Conservation (phyloP, 1,140 invertebrate genomes). For the Trichogramma pretiosum region DNA sequence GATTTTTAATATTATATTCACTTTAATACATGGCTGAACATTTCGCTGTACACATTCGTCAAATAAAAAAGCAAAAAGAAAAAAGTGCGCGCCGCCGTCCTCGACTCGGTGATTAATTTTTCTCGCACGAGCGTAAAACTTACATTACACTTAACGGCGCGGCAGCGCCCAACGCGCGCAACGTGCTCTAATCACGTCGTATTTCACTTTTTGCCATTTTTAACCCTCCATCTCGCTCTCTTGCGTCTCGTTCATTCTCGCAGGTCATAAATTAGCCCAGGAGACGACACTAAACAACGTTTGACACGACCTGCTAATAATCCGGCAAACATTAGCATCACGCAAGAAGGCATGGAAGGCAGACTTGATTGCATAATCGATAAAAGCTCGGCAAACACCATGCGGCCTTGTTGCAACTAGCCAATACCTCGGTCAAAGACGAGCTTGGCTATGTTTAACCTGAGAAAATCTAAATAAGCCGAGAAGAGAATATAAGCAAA, state of each 20-base stretch:
- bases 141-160: too few species aligned
- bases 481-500: too few species aligned
- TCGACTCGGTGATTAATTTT: conserved; percentile 19
- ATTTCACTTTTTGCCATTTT: conserved; percentile 17
- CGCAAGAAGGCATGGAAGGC: background rate
- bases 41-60: too few species aligned
- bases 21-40: too few species aligned
- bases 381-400: background rate
- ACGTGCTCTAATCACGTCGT: conserved; percentile 15
- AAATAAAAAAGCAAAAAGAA: conserved; percentile 1
- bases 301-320: conserved; percentile 17
- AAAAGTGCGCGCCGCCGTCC: background rate
- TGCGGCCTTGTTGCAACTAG: background rate
- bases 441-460: too few species aligned
- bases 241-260: too few species aligned
- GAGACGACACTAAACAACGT: conserved; percentile 11
- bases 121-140: background rate
- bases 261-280: background rate
- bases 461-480: too few species aligned
- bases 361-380: conserved; percentile 18
- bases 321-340: conserved; percentile 16
- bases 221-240: conserved; percentile 5
- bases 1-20: too few species aligned
- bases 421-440: background rate
- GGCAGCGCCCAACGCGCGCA: conserved; percentile 10